A percentile compares a stretch with the other conserved stretches of the same genome.
Evolutionary conservation across 2,888 invertebrate species (phyloP).

Genomic region (Leptinotarsa rubiginosa): DNA sequence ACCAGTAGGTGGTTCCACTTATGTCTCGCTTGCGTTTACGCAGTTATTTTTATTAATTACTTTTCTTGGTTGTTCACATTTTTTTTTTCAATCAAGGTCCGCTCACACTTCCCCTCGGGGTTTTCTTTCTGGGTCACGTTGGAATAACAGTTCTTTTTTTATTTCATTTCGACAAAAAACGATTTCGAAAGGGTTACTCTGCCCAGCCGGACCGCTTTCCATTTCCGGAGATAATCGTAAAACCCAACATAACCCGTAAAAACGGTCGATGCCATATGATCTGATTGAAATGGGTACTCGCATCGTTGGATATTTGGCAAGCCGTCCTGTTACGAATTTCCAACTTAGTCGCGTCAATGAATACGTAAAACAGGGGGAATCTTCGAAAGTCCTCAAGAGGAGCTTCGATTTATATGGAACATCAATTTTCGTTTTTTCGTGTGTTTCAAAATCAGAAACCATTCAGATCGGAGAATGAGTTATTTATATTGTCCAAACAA

Average conservation of each 20-base stretch:
- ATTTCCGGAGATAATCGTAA: background rate
- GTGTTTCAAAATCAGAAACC: too few species aligned
- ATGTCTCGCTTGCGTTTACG: too few species aligned
- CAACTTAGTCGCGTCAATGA: constrained; percentile 11
- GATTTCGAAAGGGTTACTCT: background rate
- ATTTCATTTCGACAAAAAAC: background rate
- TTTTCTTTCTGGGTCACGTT: background rate
- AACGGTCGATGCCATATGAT: constrained; percentile 32
- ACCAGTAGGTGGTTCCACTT: too few species aligned
- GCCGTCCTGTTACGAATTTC: constrained; percentile 9
- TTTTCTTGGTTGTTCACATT: too few species aligned
- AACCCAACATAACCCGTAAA: background rate
- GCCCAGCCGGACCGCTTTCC: background rate
- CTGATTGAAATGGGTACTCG: constrained; percentile 22
- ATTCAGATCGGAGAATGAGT: too few species aligned
- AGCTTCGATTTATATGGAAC: too few species aligned
- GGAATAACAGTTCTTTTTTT: background rate
- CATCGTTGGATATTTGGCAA: constrained; percentile 4
- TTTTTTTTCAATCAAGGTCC: too few species aligned
- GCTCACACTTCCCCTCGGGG: background rate
- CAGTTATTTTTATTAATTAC: too few species aligned
- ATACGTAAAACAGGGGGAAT: too few species aligned
- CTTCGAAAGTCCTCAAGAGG: too few species aligned
- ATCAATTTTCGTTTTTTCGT: too few species aligned
- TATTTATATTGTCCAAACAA: too few species aligned